phyloP scores from a whole-genome alignment of 2,113 vertebrate genomes.

The Calidris pygmaea region DNA sequence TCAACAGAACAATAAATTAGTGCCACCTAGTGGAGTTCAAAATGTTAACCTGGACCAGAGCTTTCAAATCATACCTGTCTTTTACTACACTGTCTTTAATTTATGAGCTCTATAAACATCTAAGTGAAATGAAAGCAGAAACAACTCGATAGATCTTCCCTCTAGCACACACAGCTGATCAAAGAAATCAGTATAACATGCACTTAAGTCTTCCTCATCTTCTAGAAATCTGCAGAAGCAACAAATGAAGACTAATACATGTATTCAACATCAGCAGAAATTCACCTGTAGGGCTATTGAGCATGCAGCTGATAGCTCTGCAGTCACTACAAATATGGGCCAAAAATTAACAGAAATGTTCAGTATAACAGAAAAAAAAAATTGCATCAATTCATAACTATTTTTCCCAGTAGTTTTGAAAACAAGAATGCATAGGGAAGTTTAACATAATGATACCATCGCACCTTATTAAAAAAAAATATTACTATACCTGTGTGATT shows the following conservation, averaged over 20 bases:
- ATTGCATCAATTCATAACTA: fast-evolving
- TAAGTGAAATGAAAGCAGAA: background rate
- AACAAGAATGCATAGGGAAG: background rate
- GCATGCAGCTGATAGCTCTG: background rate
- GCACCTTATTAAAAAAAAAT: background rate
- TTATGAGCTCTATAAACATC: background rate
- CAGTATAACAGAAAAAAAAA: fast-evolving
- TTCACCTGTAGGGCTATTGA: background rate
- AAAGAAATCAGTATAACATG: fast-evolving
- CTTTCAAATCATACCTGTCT: background rate
- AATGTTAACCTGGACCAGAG: background rate
- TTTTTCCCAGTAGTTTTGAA: background rate
- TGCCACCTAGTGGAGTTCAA: constrained; percentile 51
- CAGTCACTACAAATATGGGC: fast-evolving
- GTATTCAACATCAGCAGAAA: background rate
- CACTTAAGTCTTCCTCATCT: background rate
- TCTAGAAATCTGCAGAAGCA: background rate
- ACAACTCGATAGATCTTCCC: background rate
- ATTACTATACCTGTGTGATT: background rate
- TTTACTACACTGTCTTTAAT: background rate
- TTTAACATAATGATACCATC: background rate
- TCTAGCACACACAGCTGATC: background rate
- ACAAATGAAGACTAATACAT: background rate
- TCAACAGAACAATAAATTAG: constrained; percentile 37
- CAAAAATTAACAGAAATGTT: background rate